These are phyloP conservation scores for Latrodectus geometricus DNA, from an alignment of 1,140 invertebrate species.

Conservation along the genomic window DNA sequence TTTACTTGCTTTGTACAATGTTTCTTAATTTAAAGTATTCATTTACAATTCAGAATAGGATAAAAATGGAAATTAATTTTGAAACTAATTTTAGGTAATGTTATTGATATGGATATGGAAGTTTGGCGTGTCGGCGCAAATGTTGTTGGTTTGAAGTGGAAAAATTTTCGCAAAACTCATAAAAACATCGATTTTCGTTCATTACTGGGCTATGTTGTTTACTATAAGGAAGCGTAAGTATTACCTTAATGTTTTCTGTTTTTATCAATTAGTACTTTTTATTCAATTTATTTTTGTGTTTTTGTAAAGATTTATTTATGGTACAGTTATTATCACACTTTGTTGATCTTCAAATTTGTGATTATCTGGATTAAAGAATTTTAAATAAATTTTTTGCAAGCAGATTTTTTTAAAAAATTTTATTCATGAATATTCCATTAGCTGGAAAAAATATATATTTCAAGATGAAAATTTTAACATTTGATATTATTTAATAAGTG, in stretches of 20 bases:
- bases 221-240: constrained; percentile 78
- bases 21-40: no score
- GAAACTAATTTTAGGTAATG: constrained; percentile 72
- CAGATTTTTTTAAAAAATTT: no score
- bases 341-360: neutral
- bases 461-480: no score
- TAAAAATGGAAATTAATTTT: no score
- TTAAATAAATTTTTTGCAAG: neutral
- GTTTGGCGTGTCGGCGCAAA: constrained; percentile 66
- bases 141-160: constrained; percentile 72
- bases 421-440: no score
- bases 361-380: neutral
- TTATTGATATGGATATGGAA: constrained; percentile 73
- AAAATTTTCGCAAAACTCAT: constrained; percentile 76
- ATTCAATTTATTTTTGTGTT: no score
- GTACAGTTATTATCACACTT: no score
- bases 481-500: no score
- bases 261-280: neutral
- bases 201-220: constrained; percentile 85
- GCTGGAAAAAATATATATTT: no score
- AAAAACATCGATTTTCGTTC: constrained; percentile 78
- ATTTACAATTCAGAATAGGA: no score
- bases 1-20: no score
- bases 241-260: neutral
- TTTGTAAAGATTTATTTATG: no score